Conservation (phyloP, 2,888 invertebrate genomes). For the Pseudanteris insignis region DNA sequence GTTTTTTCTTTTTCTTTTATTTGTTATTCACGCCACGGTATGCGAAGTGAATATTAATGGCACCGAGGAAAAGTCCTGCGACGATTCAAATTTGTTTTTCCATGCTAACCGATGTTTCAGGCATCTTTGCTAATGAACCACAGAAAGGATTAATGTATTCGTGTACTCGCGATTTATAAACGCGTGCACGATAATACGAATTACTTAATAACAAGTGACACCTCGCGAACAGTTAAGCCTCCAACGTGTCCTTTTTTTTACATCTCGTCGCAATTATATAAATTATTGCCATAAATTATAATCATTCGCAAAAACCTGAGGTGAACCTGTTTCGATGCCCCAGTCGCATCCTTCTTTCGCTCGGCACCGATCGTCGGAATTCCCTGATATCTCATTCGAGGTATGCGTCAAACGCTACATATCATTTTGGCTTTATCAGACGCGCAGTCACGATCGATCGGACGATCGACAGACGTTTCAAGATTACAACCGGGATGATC, state of each 20-base stretch:
- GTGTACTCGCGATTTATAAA: conserved; percentile 17
- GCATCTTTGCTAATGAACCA: conserved; percentile 7
- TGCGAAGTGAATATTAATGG: too few species aligned
- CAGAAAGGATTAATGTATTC: conserved; percentile 14
- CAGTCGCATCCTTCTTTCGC: conserved; percentile 9
- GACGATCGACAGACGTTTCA: conserved; percentile 26
- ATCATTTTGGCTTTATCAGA: conserved; percentile 34
- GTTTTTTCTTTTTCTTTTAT: too few species aligned
- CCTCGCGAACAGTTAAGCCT: conserved; percentile 5
- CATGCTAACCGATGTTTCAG: background rate
- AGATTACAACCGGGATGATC: conserved; percentile 28
- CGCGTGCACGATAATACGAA: conserved; percentile 27
- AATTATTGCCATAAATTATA: conserved; percentile 41
- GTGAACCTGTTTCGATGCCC: conserved; percentile 33
- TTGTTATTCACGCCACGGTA: too few species aligned
- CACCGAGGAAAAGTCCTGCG: too few species aligned
- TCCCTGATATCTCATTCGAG: conserved; percentile 34
- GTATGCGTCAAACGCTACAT: conserved; percentile 33
- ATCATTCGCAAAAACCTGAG: conserved; percentile 15
- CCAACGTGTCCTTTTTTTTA: too few species aligned
- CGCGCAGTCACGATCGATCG: conserved; percentile 25
- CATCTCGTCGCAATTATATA: conserved; percentile 41
- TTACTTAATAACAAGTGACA: conserved; percentile 37
- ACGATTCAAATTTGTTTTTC: too few species aligned
- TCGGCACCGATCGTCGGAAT: conserved; percentile 26